These are phyloP conservation scores for Corvus moneduloides DNA, from an alignment of 2,113 vertebrate species.

Conservation along the genomic window DNA sequence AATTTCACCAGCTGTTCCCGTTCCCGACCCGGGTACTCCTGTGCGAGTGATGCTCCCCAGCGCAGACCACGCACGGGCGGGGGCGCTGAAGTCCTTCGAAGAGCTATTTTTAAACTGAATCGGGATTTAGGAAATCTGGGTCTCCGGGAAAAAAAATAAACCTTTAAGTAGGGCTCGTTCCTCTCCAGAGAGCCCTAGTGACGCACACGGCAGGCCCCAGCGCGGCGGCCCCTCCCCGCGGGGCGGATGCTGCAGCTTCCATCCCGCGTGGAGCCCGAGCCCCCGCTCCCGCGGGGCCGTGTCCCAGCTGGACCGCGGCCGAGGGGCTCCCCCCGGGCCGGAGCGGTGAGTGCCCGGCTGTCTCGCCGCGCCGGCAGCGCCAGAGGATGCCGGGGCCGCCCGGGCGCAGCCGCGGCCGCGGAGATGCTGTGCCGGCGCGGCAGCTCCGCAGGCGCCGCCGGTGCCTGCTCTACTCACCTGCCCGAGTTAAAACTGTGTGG, in stretches of 20 bases:
- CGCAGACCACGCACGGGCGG: rapidly evolving
- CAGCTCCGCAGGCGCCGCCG: too few relatives aligned
- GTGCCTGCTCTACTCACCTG: rapidly evolving
- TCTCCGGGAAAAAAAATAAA: not conserved
- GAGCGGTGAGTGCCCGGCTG: not conserved
- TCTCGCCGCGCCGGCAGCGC: not conserved
- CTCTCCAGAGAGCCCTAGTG: not conserved
- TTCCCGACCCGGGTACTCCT: not conserved
- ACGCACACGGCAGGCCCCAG: not conserved
- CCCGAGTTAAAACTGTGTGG: rapidly evolving
- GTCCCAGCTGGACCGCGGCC: not conserved
- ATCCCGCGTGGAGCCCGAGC: rapidly evolving
- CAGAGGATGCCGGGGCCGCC: not conserved
- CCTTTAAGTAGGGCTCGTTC: not conserved
- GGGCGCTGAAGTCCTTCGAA: not conserved
- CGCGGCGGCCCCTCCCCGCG: not conserved
- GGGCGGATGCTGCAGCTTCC: not conserved
- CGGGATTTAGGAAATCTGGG: not conserved
- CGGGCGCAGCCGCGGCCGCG: too few relatives aligned
- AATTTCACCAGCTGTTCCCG: not conserved
- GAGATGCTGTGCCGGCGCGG: too few relatives aligned
- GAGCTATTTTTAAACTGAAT: not conserved
- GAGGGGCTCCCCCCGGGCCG: not conserved
- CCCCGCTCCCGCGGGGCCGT: not conserved
- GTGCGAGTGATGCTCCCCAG: not conserved